Evolutionary conservation across 2,888 invertebrate genomes (phyloP).

Genomic region (Hypercompe scribonia): DNA sequence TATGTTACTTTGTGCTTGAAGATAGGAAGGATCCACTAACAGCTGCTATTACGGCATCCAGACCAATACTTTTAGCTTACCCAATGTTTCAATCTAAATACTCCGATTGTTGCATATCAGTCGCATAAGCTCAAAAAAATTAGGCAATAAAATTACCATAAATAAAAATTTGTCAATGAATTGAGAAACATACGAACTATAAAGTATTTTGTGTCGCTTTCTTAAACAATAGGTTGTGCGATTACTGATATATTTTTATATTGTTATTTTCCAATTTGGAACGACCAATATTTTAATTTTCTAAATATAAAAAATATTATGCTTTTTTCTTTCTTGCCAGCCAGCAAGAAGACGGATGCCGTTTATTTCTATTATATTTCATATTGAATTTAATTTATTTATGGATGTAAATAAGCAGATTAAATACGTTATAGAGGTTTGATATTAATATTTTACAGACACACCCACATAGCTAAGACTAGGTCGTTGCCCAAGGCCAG

Average conservation of each 20-base stretch:
- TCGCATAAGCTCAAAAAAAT: background rate
- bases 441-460: background rate
- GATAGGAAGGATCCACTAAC: too few species aligned
- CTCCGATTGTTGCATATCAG: background rate
- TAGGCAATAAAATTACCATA: background rate
- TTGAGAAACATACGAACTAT: background rate
- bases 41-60: too few species aligned
- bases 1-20: too few species aligned
- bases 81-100: background rate
- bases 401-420: too few species aligned
- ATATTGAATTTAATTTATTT: too few species aligned
- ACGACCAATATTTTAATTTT: background rate
- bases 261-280: background rate
- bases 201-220: background rate
- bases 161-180: background rate
- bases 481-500: background rate
- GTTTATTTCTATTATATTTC: too few species aligned
- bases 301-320: too few species aligned
- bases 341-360: background rate
- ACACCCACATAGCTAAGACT: background rate
- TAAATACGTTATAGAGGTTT: background rate
- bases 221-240: background rate
- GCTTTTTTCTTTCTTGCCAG: background rate
- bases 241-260: background rate
- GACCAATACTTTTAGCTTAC: background rate